These are phyloP conservation scores for Bombus pyrosoma DNA, from an alignment of 1,140 invertebrate species.

Conservation along the genomic window DNA sequence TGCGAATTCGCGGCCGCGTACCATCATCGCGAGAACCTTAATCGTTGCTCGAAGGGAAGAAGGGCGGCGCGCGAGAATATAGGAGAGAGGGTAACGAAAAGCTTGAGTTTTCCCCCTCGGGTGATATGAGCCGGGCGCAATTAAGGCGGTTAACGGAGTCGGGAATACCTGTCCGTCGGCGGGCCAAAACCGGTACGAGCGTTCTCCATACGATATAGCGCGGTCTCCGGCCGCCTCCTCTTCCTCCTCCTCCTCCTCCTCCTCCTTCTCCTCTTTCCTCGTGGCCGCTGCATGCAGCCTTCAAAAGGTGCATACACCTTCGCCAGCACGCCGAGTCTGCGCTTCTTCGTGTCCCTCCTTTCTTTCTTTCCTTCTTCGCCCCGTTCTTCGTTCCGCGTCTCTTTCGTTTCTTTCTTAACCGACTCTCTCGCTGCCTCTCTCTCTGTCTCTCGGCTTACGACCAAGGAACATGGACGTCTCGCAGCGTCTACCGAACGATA, in stretches of 20 bases:
- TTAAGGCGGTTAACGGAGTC: conserved; percentile 72
- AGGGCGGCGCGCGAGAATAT: background rate
- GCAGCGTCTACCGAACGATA: background rate
- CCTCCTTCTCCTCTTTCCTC: conserved; percentile 15
- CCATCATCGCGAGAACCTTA: background rate
- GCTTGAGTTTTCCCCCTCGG: conserved; percentile 29
- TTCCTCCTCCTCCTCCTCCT: background rate
- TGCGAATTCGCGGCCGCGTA: background rate
- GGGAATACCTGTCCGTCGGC: conserved; percentile 69
- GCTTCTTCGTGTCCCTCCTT: conserved; percentile 24
- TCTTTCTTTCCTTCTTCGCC: background rate
- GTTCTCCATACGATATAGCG: conserved; percentile 64
- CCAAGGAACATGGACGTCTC: background rate
- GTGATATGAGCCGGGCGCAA: conserved; percentile 59
- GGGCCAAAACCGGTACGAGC: conserved; percentile 71
- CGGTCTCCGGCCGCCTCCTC: conserved; percentile 28
- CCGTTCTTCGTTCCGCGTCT: background rate
- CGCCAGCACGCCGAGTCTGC: conserved; percentile 52
- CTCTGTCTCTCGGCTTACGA: background rate
- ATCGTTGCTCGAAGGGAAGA: background rate
- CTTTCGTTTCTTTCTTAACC: no score
- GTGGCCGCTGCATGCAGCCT: conserved; percentile 54
- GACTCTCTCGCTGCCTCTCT: no score
- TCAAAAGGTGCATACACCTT: conserved; percentile 68
- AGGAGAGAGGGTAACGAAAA: conserved; percentile 25